phyloP scores from a whole-genome alignment of 2,888 invertebrate genomes.

The Phrixothrix hirtus region DNA sequence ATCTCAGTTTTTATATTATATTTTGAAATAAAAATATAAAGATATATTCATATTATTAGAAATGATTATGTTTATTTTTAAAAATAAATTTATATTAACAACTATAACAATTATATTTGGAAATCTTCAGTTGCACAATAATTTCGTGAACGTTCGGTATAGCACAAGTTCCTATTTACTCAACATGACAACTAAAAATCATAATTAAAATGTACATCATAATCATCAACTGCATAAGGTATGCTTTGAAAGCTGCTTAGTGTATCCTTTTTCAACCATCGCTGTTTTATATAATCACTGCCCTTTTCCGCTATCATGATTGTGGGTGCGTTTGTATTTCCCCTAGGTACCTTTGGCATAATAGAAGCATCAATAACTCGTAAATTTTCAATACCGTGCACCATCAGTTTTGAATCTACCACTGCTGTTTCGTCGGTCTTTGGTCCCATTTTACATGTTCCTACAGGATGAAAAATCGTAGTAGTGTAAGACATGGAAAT shows the following conservation, averaged over 20 bases:
- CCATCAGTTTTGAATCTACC: slow-evolving; percentile 66
- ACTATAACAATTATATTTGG: background rate
- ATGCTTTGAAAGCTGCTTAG: background rate
- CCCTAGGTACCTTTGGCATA: slow-evolving; percentile 64
- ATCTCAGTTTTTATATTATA: too few relatives aligned
- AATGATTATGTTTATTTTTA: too few relatives aligned
- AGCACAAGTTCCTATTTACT: background rate
- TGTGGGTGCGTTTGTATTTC: slow-evolving; percentile 55
- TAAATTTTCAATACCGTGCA: slow-evolving; percentile 65
- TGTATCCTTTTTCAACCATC: slow-evolving; percentile 11
- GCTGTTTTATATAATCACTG: slow-evolving; percentile 51
- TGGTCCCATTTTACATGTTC: slow-evolving; percentile 74
- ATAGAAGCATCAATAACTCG: slow-evolving; percentile 71
- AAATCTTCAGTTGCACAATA: background rate
- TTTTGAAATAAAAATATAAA: too few relatives aligned
- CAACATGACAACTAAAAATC: slow-evolving; percentile 3
- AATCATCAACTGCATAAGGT: background rate
- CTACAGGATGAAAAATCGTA: slow-evolving; percentile 71
- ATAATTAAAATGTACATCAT: slow-evolving; percentile 2
- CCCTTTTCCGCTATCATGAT: slow-evolving; percentile 56
- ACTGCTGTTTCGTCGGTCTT: slow-evolving; percentile 64
- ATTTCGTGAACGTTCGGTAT: background rate
- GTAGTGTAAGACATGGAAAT: slow-evolving; percentile 67
- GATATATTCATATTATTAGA: too few relatives aligned
- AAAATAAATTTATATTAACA: background rate